Evolutionary conservation across 2,113 vertebrate genomes (phyloP), one percentile per base, ranked within the genome.

Genomic region (Gymnarchus niloticus): DNA sequence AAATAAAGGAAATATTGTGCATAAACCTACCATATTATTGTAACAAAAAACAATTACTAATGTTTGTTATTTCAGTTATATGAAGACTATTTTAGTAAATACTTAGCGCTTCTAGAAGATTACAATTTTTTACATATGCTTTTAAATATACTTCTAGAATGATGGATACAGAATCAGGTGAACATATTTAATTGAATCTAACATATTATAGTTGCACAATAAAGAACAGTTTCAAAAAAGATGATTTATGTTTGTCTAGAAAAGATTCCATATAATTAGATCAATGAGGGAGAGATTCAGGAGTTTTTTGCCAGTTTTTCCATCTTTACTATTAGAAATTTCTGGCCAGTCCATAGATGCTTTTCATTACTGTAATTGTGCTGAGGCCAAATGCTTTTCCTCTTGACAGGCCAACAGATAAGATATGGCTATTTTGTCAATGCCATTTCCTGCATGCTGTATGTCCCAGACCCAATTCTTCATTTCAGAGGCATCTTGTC

Each of bases 191-290:
- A 73, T 73, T 73, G 65, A 73, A 73, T 33, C 19, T 25, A 19
- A 73, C 5, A 54, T 73, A 41, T 19, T 33, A 17, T n/a, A n/a
- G n/a, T 73, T 9, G 33, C n/a, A 33, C 61, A 73, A 73, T 73
- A 41, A 73, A 73, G 41, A 19, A 73, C 65, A 73, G 37, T 41
- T 73, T 17, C 65, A 41, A 73, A 73, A 73, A 37, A 14, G 37
- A 73, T 73, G 65, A 73, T 73, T 41, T 73, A 73, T 73, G 33
- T 19, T 73, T 12, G 65, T 73, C 65, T 19, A 37, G 65, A 33
- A 73, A 73, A 73, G 33, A 73, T 73, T 73, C 65, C 65, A 73
- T 19, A 73, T 73, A 41, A 73, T 73, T 73, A 41, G 33, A 73
- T 73, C 41, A 73, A 17, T 33, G 65, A 41, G 65, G 41, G 61